Evolutionary conservation across 2,888 invertebrate species (phyloP).

Genomic region (Cephus pygmeus): DNA sequence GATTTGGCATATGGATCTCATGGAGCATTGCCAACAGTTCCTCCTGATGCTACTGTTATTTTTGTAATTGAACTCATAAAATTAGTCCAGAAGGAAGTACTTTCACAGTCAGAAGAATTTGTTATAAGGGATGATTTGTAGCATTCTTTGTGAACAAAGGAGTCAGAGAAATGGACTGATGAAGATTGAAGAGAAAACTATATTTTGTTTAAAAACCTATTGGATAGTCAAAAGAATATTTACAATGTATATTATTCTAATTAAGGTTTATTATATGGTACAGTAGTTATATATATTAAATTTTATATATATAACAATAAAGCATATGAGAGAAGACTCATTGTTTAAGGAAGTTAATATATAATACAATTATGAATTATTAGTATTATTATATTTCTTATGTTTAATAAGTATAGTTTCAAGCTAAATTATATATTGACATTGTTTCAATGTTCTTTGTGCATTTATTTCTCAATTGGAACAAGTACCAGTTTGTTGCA

Average conservation of each 20-base stretch:
- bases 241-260: background rate
- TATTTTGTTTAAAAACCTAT: background rate
- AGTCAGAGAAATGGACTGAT: background rate
- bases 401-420: background rate
- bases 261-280: background rate
- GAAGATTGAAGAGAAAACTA: background rate
- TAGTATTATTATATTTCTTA: background rate
- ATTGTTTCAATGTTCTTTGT: background rate
- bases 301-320: background rate
- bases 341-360: too few species aligned
- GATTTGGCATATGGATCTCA: slow-evolving; percentile 85
- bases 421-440: background rate
- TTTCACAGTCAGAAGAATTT: slow-evolving; percentile 52
- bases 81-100: slow-evolving; percentile 75
- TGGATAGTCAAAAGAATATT: background rate
- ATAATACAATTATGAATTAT: background rate
- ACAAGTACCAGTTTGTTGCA: background rate
- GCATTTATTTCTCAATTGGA: background rate
- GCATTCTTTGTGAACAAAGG: background rate
- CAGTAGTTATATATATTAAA: background rate
- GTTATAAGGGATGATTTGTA: slow-evolving; percentile 2
- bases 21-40: slow-evolving; percentile 87
- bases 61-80: slow-evolving; percentile 85
- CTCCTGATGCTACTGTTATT: slow-evolving; percentile 80
- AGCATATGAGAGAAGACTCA: background rate